Evolutionary conservation across 2,113 vertebrate genomes (phyloP).

Genomic region (Triplophysa dalaica): DNA sequence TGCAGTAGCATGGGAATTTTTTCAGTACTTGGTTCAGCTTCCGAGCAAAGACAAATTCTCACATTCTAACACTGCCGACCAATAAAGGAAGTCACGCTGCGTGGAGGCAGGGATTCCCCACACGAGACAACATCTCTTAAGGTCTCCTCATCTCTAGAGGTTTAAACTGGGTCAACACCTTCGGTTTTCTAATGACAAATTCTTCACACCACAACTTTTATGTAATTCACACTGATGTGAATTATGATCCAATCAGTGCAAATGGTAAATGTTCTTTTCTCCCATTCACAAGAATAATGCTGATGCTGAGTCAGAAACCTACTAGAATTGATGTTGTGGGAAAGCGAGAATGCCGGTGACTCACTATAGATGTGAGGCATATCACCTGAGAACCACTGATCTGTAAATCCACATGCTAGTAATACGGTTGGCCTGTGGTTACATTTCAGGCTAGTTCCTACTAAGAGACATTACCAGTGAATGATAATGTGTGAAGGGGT

Average conservation of each 20-base stretch:
- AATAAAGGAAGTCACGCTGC: constrained; percentile 12
- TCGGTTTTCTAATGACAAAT: constrained; percentile 24
- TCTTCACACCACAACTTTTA: not conserved
- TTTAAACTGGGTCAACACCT: constrained; percentile 44
- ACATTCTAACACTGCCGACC: not conserved
- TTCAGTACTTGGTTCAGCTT: constrained; percentile 24
- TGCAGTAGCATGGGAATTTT: not conserved
- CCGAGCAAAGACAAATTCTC: constrained; percentile 34
- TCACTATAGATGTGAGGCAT: not conserved
- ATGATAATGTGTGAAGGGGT: constrained; percentile 26
- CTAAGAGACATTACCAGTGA: constrained; percentile 3
- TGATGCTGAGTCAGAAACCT: not conserved
- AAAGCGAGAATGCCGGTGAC: not conserved
- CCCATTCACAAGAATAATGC: not conserved
- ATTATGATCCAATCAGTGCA: constrained; percentile 23
- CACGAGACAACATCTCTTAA: not conserved
- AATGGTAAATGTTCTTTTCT: not conserved
- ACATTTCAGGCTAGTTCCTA: not conserved
- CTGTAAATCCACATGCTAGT: not conserved
- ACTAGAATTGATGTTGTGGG: not conserved
- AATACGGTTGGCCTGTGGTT: constrained; percentile 4
- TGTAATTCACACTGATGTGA: not conserved
- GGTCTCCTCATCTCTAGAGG: not conserved
- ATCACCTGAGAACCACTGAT: constrained; percentile 12
- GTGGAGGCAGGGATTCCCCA: constrained; percentile 39